Evolutionary conservation across 1,140 invertebrate genomes (phyloP), one percentile per base, ranked within the genome.

Genomic region (Elysia chlorotica): DNA sequence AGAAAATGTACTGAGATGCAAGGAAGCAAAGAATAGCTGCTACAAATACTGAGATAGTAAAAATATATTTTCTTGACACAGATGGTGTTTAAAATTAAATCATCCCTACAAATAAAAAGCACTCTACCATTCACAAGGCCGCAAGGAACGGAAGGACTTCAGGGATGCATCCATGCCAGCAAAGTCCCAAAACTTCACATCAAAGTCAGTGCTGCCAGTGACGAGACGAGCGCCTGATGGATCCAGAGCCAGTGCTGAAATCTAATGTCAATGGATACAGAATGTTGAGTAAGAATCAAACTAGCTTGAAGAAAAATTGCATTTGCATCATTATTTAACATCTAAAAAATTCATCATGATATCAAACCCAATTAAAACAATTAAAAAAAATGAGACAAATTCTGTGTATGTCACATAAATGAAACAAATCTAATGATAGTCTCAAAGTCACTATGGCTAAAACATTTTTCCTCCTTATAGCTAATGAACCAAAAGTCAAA

Each of bases 171-270:
- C 96, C 96, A 99, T 99, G 10, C 97, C 97, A 71, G 95, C 93
- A 90, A 99, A 99, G 88, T 99, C 97, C 95, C 96, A 99, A 76
- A 99, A 94, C 71, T 93, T 93, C 0, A 99, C 93, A 78, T 98
- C 95, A 88, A 98, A 99, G 83, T 99, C 96, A 31, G 95, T 91
- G 5, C 89, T 88, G 14, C 97, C 97, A n/a, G 94, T 94, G 0
- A 96, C 95, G 19, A 99, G 87, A 33, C 97, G 89, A 23, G 95
- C 94, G 23, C 97, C 98, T 33, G 96, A 94, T 0, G 95, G 94
- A 89, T 99, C 97, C 0, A 95, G 91, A 17, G 93, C 92, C 2
- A 99, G 85, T 0, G 96, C 96, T 1, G 95, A 92, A 0, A 91
- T 83, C 79, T 85, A 65, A 41, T n/a, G n/a, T n/a, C 74, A 56